These are phyloP conservation scores for Trogon melanurus DNA, from an alignment of 2,113 vertebrate species.

Conservation along the genomic window DNA sequence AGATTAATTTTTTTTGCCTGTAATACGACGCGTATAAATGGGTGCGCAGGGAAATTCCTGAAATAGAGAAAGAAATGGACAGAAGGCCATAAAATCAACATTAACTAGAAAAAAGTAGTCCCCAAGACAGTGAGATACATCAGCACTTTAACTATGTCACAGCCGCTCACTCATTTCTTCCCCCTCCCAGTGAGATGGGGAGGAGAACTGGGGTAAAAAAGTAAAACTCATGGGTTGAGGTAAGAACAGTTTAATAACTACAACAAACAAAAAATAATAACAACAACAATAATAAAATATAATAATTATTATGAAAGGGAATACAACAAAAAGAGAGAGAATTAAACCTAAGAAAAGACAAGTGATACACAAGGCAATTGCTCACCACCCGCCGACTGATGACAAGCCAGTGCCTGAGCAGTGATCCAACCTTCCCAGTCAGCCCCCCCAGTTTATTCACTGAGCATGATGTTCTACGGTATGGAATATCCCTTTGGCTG, in stretches of 20 bases:
- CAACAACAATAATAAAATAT: background rate
- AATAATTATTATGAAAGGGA: background rate
- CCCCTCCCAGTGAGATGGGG: background rate
- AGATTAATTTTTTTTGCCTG: conserved; percentile 13
- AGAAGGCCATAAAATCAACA: background rate
- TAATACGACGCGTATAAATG: background rate
- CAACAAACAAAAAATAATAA: background rate
- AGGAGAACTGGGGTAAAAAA: background rate
- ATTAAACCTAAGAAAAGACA: background rate
- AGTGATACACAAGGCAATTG: background rate
- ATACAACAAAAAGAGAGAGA: background rate
- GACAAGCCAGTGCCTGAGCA: background rate
- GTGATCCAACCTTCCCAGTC: background rate
- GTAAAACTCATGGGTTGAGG: background rate
- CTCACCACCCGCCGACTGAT: background rate
- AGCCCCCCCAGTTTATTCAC: background rate
- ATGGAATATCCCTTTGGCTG: too few species aligned
- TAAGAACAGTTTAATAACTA: background rate
- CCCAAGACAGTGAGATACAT: background rate
- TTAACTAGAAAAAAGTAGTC: background rate
- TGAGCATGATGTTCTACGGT: background rate
- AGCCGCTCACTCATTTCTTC: background rate
- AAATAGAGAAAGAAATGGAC: background rate
- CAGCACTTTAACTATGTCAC: background rate
- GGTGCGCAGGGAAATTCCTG: background rate